phyloP scores from a whole-genome alignment of 1,140 invertebrate species.

The Listronotus bonariensis region DNA sequence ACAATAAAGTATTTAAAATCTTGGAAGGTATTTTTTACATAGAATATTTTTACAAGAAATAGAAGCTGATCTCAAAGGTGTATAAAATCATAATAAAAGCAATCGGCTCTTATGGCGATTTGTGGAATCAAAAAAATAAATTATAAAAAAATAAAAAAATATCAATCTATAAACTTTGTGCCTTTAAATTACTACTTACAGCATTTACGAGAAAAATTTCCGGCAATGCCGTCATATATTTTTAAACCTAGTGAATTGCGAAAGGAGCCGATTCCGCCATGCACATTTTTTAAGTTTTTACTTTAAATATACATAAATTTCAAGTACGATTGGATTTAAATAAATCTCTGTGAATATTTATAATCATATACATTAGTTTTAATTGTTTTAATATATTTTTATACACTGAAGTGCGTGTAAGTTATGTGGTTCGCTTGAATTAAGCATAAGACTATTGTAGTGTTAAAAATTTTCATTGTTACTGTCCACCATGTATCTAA shows the following conservation, averaged over 20 bases:
- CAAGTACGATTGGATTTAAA: background rate
- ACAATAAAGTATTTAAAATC: background rate
- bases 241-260: background rate
- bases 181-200: slow-evolving; percentile 6
- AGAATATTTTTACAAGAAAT: too few relatives aligned
- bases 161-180: slow-evolving; percentile 11
- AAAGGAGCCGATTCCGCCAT: background rate
- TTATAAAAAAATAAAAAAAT: slow-evolving; percentile 2
- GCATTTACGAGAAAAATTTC: slow-evolving; percentile 2
- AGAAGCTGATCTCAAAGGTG: slow-evolving; percentile 14
- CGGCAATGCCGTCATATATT: too few relatives aligned
- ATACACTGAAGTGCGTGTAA: slow-evolving; percentile 11
- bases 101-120: background rate
- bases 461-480: slow-evolving; percentile 9
- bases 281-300: background rate
- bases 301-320: background rate
- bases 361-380: slow-evolving; percentile 9
- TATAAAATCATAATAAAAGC: slow-evolving; percentile 4
- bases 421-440: slow-evolving; percentile 7
- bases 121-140: background rate
- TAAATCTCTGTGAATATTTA: slow-evolving; percentile 5
- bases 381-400: slow-evolving; percentile 15
- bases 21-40: background rate
- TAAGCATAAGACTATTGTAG: slow-evolving; percentile 9
- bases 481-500: slow-evolving; percentile 9